Conservation (phyloP, 2,113 vertebrate genomes). For the Pardalotus punctatus region DNA sequence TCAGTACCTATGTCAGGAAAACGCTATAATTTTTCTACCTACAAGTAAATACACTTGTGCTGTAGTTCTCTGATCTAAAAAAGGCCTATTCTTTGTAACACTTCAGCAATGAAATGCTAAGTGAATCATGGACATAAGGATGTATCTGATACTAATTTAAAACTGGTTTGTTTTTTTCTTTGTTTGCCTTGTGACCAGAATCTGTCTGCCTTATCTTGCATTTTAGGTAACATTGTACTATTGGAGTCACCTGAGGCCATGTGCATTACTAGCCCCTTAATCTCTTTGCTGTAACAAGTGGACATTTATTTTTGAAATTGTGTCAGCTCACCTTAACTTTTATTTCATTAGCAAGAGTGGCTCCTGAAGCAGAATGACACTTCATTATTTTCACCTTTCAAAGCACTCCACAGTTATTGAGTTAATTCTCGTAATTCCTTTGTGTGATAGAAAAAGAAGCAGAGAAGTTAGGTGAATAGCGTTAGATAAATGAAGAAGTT, state of each 20-base stretch:
- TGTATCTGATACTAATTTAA: background rate
- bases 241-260: background rate
- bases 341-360: background rate
- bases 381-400: slow-evolving; percentile 19
- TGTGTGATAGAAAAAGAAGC: background rate
- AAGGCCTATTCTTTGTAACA: background rate
- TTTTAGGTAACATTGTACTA: background rate
- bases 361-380: background rate
- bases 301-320: background rate
- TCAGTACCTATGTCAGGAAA: background rate
- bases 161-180: background rate
- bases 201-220: background rate
- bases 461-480: background rate
- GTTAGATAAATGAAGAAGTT: background rate
- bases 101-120: background rate
- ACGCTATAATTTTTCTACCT: background rate
- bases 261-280: background rate
- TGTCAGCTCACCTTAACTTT: background rate
- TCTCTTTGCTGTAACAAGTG: background rate
- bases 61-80: background rate
- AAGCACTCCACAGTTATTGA: background rate
- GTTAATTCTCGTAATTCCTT: background rate
- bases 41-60: background rate
- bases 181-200: background rate
- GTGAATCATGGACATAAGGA: background rate